These are phyloP conservation scores for Alligator mississippiensis DNA, from an alignment of 2,113 vertebrate species.

Conservation along the genomic window DNA sequence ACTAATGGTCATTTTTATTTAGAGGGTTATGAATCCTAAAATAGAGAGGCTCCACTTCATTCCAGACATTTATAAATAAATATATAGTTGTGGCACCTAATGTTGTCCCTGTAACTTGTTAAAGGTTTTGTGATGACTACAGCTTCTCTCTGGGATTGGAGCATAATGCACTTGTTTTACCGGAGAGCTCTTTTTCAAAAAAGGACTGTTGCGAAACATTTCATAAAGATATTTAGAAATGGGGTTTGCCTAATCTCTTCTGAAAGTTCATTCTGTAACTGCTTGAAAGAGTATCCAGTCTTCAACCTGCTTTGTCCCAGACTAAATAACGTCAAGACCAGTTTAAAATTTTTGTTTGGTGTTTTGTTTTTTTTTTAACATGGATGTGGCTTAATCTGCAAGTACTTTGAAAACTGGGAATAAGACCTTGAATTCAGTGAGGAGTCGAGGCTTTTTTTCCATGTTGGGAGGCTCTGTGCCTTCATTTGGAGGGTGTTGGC, in stretches of 20 bases:
- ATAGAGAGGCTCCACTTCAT: neutral
- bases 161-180: neutral
- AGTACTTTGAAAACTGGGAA: neutral
- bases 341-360: neutral
- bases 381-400: neutral
- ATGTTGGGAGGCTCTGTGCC: neutral
- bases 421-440: neutral
- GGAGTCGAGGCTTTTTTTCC: neutral
- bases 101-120: neutral
- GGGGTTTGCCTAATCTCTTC: too few relatives aligned
- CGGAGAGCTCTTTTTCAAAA: too few relatives aligned
- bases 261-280: neutral
- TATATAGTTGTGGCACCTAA: neutral
- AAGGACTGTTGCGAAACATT: too few relatives aligned
- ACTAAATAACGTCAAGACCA: neutral
- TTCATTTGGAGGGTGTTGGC: neutral
- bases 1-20: neutral
- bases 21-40: neutral
- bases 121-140: neutral
- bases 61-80: neutral
- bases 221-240: too few relatives aligned
- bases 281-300: neutral
- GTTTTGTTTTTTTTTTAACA: neutral
- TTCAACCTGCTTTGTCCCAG: neutral
- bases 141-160: neutral